A percentile compares a stretch with the other conserved stretches of the same genome.
Evolutionary conservation across 2,888 invertebrate genomes (phyloP).

Genomic region (Oscheius sp.): DNA sequence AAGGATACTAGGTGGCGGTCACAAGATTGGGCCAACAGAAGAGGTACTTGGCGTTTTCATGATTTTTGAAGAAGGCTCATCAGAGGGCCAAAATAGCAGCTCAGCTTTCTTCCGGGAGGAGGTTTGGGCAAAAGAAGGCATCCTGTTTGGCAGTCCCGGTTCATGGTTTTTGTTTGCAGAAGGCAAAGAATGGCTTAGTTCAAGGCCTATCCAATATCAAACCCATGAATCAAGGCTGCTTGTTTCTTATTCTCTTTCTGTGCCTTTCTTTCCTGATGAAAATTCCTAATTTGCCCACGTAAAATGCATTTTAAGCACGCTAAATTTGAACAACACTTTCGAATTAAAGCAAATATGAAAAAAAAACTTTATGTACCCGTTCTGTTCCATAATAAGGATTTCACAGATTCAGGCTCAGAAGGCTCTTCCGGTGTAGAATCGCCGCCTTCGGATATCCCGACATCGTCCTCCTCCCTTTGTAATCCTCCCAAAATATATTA

Average conservation of each 20-base stretch:
- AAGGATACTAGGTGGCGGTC: slow-evolving; percentile 44
- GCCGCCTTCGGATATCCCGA: slow-evolving; percentile 61
- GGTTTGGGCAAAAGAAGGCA: slow-evolving; percentile 1
- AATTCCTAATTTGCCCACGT: neutral
- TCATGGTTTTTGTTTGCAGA: slow-evolving; percentile 36
- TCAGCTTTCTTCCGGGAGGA: neutral
- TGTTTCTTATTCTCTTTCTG: neutral
- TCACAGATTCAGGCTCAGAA: slow-evolving; percentile 42
- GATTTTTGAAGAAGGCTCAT: neutral
- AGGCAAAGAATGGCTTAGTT: slow-evolving; percentile 34
- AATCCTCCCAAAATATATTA: slow-evolving; percentile 50
- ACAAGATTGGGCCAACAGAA: slow-evolving; percentile 47
- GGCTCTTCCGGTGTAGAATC: slow-evolving; percentile 60
- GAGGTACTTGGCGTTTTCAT: slow-evolving; percentile 35
- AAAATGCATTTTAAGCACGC: too few relatives aligned
- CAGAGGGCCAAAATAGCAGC: slow-evolving; percentile 1
- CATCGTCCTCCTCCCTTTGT: slow-evolving; percentile 55
- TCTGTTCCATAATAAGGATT: neutral
- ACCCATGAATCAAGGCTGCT: neutral
- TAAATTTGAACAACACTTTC: neutral
- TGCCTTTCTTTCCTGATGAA: neutral
- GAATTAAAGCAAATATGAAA: too few relatives aligned
- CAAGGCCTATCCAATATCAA: slow-evolving; percentile 35
- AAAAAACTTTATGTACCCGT: neutral
- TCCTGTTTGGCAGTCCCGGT: slow-evolving; percentile 28